Base-by-base conservation (phyloP, 2,888 invertebrate genomes). In the Drosophila crucigera region DNA sequence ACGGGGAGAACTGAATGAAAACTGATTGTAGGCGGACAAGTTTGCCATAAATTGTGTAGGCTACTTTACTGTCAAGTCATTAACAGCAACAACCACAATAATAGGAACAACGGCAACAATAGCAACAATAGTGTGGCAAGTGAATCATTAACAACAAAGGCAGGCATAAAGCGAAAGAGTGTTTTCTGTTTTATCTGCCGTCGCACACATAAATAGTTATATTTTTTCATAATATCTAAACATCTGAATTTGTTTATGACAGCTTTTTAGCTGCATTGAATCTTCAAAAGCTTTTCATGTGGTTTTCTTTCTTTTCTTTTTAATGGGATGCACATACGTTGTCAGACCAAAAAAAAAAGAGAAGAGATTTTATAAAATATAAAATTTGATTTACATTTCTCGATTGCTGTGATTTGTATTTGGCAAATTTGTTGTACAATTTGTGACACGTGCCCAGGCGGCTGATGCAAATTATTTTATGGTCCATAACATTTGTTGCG, bases 31-130 rank as follows among this genome's bases (percentile, higher is more conserved):
- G 87, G 89, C 87, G 87, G 87, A 88, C 89, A 89, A 89, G 87
- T 88, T 84, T 76, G 87, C 87, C 70, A 87, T 88, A 88, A 88
- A 88, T 88, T 89, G 87, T 89, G 83, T 84, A 87, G 87, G 86
- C 88, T 73, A 82, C 86, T 88, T 88, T 87, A 88, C 84, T 86
- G 88, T 78, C 87, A 86, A 86, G 84, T 88, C 88, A 87, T 88
- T 83, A 84, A 84, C 80, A 71, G 74, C 79, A 84, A 72, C 73
- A 81, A 68, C 63, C 67, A 11, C 56, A 68, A 47, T 63, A 72
- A 22, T 55, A 61, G 7, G 47, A 47, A 28, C 58, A 72, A 14
- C 61, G 50, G 37, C 54, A 56, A 67, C 75, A 83, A 67, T 47
- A 53, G 49, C 73, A 66, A 58, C 54, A 68, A 67, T 49, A 65